phyloP scores from a whole-genome alignment of 37 sponge, comb jelly and placozoan species.

The Ianthella basta region DNA sequence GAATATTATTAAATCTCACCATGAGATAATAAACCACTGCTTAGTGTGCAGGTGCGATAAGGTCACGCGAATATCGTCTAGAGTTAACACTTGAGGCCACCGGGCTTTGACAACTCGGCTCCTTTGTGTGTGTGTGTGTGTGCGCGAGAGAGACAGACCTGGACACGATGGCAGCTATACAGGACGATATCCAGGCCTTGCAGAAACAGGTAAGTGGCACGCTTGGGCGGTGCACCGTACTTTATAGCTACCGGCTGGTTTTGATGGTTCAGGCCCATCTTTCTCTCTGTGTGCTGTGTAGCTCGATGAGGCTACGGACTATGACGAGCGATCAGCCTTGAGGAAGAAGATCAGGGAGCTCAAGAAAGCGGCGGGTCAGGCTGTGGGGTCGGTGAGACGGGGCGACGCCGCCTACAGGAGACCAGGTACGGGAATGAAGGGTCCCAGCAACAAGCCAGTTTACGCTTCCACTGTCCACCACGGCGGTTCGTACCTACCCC shows the following conservation, averaged over 20 bases:
- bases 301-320: constrained; percentile 65
- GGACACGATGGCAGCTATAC: background rate
- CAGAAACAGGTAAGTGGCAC: constrained; percentile 15
- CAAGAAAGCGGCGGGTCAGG: constrained; percentile 43
- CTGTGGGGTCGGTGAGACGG: background rate
- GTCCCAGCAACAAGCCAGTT: background rate
- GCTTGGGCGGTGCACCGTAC: background rate
- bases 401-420: constrained; percentile 60
- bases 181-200: constrained; percentile 17
- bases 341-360: constrained; percentile 61
- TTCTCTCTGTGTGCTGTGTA: constrained; percentile 6
- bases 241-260: background rate
- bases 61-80: too few relatives aligned
- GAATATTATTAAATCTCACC: too few relatives aligned
- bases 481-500: too few relatives aligned
- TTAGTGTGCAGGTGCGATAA: too few relatives aligned
- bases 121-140: too few relatives aligned
- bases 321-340: constrained; percentile 65
- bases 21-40: too few relatives aligned
- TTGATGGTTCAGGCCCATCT: too few relatives aligned
- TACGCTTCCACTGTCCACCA: too few relatives aligned
- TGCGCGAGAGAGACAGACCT: background rate
- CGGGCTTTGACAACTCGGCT: too few relatives aligned
- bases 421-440: constrained; percentile 38
- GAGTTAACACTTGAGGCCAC: too few relatives aligned